Evolutionary conservation across 2,113 vertebrate genomes (phyloP).

Genomic region (Uria lomvia): DNA sequence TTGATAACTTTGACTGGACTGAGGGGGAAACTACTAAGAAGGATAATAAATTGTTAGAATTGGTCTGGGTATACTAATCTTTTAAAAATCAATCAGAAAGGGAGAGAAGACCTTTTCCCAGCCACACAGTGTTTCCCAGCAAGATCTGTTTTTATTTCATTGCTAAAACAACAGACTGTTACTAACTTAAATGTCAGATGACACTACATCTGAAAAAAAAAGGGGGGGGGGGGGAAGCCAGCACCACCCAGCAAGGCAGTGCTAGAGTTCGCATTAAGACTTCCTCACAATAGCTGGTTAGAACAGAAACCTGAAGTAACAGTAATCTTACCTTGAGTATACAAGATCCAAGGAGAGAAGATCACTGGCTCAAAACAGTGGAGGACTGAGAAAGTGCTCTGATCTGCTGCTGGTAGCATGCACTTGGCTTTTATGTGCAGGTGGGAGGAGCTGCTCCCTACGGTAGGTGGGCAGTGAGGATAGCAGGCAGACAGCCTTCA

Average conservation of each 20-base stretch:
- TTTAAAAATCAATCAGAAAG: constrained; percentile 7
- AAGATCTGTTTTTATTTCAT: constrained; percentile 70
- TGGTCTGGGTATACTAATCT: neutral
- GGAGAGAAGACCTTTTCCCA: constrained; percentile 38
- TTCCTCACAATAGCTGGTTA: constrained; percentile 17
- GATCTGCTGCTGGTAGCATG: constrained; percentile 79
- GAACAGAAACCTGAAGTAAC: constrained; percentile 51
- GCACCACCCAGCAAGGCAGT: constrained; percentile 48
- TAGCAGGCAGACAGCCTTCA: constrained; percentile 59
- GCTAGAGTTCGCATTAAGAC: constrained; percentile 16
- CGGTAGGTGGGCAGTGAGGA: constrained; percentile 81
- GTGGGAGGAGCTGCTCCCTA: constrained; percentile 86
- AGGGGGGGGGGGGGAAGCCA: neutral
- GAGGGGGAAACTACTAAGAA: constrained; percentile 31
- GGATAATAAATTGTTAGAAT: constrained; percentile 28
- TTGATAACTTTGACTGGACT: constrained; percentile 42
- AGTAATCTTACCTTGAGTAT: constrained; percentile 81
- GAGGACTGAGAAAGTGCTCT: constrained; percentile 77
- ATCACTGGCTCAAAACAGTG: constrained; percentile 74
- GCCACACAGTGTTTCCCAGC: constrained; percentile 60
- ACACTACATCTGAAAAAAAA: constrained; percentile 46
- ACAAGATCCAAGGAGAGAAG: constrained; percentile 73
- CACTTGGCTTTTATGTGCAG: constrained; percentile 93
- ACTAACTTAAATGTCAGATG: constrained; percentile 73
- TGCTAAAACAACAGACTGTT: constrained; percentile 75